Conservation (phyloP, 2,113 vertebrate genomes). For the Tragulus kanchil region DNA sequence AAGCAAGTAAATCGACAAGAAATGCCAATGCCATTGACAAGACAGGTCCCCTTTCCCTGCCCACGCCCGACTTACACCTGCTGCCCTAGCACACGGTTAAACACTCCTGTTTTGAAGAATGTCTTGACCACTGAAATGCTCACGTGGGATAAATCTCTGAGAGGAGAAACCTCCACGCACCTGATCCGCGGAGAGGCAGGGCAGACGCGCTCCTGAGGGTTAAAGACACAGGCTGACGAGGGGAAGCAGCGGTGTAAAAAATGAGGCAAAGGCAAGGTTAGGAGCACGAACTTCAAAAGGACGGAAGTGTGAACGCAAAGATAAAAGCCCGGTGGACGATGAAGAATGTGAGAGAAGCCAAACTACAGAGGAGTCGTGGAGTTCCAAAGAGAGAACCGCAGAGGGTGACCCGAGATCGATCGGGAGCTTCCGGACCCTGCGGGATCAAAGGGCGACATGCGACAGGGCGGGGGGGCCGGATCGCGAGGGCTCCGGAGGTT, state of each 20-base stretch:
- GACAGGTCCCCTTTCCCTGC: background rate
- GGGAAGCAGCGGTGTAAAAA: background rate
- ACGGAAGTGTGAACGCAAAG: background rate
- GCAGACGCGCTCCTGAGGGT: background rate
- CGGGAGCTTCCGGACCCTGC: background rate
- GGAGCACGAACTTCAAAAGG: background rate
- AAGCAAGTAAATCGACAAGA: background rate
- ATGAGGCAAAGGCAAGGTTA: no score
- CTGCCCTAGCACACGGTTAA: background rate
- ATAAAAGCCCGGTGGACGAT: rapidly evolving
- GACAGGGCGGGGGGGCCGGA: no score
- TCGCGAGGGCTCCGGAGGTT: background rate
- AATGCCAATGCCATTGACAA: background rate
- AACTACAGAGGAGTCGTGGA: background rate
- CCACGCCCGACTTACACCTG: background rate
- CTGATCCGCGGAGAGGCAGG: background rate
- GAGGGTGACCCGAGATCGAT: background rate
- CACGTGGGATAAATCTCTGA: background rate
- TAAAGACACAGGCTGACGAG: background rate
- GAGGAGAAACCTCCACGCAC: background rate
- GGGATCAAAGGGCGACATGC: background rate
- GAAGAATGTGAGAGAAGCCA: background rate
- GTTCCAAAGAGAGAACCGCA: background rate
- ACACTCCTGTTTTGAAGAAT: background rate
- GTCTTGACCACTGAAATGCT: background rate